A percentile compares a stretch with the other conserved stretches of the same genome.
Conservation (phyloP, 2,888 invertebrate genomes). For the Xestia ashworthii region DNA sequence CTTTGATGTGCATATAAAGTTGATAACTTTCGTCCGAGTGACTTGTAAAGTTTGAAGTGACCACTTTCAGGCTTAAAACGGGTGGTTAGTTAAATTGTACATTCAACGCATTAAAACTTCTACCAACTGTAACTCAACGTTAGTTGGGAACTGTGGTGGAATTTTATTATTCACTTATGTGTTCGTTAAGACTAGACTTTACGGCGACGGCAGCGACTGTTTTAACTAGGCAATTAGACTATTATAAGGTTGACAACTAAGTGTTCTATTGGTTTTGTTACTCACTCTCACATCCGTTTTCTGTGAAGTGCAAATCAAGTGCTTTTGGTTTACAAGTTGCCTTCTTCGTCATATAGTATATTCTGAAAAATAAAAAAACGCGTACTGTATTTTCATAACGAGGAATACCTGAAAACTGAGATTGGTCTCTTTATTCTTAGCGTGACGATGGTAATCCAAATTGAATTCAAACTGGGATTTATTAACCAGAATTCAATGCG, state of each 20-base stretch:
- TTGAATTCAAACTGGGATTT: not conserved
- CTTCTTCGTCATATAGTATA: not conserved
- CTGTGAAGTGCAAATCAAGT: not conserved
- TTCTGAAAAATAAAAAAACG: not conserved
- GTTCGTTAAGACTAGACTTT: constrained; percentile 5
- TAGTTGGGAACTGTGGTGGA: constrained; percentile 9
- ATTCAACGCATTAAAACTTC: constrained; percentile 23
- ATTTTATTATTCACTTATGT: constrained; percentile 46
- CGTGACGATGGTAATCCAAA: not conserved
- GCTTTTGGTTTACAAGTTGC: not conserved
- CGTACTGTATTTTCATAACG: not conserved
- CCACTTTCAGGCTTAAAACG: constrained; percentile 21
- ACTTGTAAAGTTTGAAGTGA: constrained; percentile 19
- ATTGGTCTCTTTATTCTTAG: not conserved
- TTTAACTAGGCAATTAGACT: constrained; percentile 1
- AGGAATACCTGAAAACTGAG: not conserved
- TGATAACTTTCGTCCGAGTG: not conserved
- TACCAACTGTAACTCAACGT: constrained; percentile 10
- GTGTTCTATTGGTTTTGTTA: not conserved
- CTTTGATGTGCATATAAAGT: not conserved
- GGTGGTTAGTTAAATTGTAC: constrained; percentile 23
- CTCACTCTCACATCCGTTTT: not conserved
- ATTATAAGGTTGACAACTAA: not conserved
- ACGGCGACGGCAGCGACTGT: not conserved
- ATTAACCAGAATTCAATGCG: not conserved